Percentiles rank a stretch among this genome's conserved stretches.
Evolutionary conservation across 2,797 vertebrate genomes (phyloP).

Genomic region (Takifugu ocellatus): DNA sequence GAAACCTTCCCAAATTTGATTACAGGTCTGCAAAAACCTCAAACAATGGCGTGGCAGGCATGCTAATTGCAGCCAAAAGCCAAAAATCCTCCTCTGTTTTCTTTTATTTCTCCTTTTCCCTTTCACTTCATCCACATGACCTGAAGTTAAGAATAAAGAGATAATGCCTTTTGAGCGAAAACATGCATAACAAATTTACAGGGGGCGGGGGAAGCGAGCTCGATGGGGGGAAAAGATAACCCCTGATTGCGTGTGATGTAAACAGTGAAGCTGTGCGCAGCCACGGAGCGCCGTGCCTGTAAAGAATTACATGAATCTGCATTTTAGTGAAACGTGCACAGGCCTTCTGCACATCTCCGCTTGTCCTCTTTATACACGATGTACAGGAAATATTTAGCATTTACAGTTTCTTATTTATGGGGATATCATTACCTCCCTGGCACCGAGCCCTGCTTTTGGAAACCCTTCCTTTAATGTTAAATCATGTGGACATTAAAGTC

Average conservation of each 20-base stretch:
- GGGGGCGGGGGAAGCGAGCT: constrained; percentile 15
- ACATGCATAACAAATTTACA: constrained; percentile 50
- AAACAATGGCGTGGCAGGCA: constrained; percentile 73
- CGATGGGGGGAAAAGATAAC: constrained; percentile 22
- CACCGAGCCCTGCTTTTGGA: constrained; percentile 46
- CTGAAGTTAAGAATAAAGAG: constrained; percentile 59
- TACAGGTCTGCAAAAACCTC: constrained; percentile 78
- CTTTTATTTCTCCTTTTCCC: constrained; percentile 16
- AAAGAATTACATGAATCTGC: not conserved
- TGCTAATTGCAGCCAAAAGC: constrained; percentile 63
- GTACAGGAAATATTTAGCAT: constrained; percentile 58
- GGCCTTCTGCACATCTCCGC: constrained; percentile 16
- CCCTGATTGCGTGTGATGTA: constrained; percentile 26
- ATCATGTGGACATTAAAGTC: constrained; percentile 74
- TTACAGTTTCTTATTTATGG: constrained; percentile 62
- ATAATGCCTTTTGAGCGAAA: constrained; percentile 50
- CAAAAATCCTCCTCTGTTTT: constrained; percentile 43
- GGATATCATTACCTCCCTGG: constrained; percentile 67
- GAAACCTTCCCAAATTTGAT: constrained; percentile 72
- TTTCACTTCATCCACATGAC: constrained; percentile 62
- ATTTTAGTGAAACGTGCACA: constrained; percentile 2
- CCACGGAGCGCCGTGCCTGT: not conserved
- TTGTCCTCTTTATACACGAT: constrained; percentile 37
- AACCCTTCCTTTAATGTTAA: constrained; percentile 67
- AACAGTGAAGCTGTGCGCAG: constrained; percentile 8